Evolutionary conservation across 2,797 vertebrate genomes (phyloP).

Genomic region (Leucoraja ocellata): DNA sequence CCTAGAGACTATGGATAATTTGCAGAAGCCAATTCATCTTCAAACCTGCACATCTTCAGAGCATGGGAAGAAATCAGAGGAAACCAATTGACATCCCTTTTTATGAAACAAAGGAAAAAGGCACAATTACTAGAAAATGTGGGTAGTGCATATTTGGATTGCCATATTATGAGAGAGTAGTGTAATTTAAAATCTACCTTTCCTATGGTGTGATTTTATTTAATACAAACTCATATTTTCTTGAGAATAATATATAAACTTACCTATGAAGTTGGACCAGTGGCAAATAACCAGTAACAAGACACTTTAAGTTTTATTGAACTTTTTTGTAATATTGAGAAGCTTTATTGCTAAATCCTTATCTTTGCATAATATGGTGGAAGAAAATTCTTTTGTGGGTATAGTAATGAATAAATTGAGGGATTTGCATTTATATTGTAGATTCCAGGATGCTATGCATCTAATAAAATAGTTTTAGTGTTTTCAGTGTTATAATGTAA

Average conservation of each 20-base stretch:
- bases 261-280: neutral
- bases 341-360: neutral
- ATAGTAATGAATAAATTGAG: neutral
- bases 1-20: no score
- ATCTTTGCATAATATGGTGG: neutral
- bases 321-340: neutral
- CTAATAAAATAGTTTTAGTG: neutral
- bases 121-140: neutral
- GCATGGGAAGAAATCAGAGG: no score
- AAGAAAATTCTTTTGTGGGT: neutral
- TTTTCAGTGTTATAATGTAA: neutral
- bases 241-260: neutral
- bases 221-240: neutral
- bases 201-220: neutral
- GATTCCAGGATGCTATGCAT: no score
- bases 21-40: no score
- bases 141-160: neutral
- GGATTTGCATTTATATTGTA: neutral
- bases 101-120: neutral
- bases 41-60: no score
- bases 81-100: neutral
- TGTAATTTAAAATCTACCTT: neutral
- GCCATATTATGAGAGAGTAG: neutral
- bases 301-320: neutral
- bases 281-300: neutral